Percentiles rank a stretch among this genome's conserved stretches.
Conservation (phyloP, 2,888 invertebrate species). For the Agrotis puta region DNA sequence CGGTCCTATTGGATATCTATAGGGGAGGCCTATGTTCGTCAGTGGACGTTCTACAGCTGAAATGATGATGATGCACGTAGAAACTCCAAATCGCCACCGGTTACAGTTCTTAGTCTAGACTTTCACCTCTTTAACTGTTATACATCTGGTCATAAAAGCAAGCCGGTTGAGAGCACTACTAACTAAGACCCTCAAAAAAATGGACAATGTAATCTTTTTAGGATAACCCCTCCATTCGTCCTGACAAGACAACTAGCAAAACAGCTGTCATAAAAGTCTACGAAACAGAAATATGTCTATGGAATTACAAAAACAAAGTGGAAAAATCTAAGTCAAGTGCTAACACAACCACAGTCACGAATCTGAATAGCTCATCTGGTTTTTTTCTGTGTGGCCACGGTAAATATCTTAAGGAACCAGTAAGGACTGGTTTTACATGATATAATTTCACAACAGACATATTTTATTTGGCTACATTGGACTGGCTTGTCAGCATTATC, state of each 20-base stretch:
- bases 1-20: too few species aligned
- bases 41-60: too few species aligned
- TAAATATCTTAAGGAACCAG: conserved; percentile 20
- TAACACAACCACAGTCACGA: conserved; percentile 40
- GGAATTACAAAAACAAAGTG: not conserved
- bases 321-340: not conserved
- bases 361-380: conserved; percentile 30
- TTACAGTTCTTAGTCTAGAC: too few species aligned
- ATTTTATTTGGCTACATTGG: conserved; percentile 19
- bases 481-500: not conserved
- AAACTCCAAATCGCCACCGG: too few species aligned
- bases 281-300: conserved; percentile 10
- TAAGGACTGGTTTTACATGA: conserved; percentile 38
- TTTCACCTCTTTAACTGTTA: too few species aligned
- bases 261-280: conserved; percentile 13
- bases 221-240: not conserved
- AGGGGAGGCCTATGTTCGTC: too few species aligned
- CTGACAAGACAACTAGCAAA: conserved; percentile 10
- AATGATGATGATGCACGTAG: too few species aligned
- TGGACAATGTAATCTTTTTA: too few species aligned
- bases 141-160: too few species aligned
- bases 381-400: conserved; percentile 16
- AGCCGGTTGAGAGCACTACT: too few species aligned
- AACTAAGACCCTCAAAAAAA: too few species aligned
- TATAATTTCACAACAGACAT: not conserved